These are phyloP conservation scores for Lordiphosa fenestrarum DNA, from an alignment of 2,888 invertebrate genomes.

Conservation along the genomic window DNA sequence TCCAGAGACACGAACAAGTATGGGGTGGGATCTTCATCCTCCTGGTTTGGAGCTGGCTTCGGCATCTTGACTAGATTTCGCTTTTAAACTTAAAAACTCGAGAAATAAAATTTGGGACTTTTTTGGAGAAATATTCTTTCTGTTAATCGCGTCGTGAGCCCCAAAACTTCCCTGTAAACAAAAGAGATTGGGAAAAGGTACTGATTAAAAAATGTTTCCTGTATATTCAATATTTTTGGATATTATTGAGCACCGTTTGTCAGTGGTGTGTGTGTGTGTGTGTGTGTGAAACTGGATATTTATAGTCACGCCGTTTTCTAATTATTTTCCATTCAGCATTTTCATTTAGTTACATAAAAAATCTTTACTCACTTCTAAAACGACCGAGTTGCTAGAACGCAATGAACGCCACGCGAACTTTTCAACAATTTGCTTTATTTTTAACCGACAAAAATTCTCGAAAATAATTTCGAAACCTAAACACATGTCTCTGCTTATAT, in stretches of 20 bases:
- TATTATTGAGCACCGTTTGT: neutral
- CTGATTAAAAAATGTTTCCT: neutral
- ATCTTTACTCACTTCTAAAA: constrained; percentile 60
- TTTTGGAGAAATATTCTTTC: constrained; percentile 58
- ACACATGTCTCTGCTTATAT: constrained; percentile 12
- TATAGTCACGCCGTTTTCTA: constrained; percentile 21
- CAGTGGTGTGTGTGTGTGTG: constrained; percentile 11
- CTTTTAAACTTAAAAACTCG: constrained; percentile 79
- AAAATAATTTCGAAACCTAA: constrained; percentile 68
- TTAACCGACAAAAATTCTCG: constrained; percentile 67
- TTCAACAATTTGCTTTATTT: constrained; percentile 71
- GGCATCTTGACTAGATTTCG: constrained; percentile 88
- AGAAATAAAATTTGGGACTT: constrained; percentile 74
- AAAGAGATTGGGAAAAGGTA: constrained; percentile 18
- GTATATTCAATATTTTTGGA: neutral
- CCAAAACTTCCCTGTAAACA: constrained; percentile 80
- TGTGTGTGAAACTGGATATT: constrained; percentile 63
- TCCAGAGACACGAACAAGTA: constrained; percentile 97
- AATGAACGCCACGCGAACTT: constrained; percentile 76
- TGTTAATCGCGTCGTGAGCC: constrained; percentile 79
- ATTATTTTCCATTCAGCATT: neutral
- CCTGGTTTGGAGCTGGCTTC: constrained; percentile 84
- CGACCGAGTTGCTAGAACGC: constrained; percentile 79
- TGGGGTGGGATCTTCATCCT: constrained; percentile 97
- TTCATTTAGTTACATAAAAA: too few relatives aligned